Conservation (phyloP, 2,797 vertebrate species). For the Sebastes variabilis region DNA sequence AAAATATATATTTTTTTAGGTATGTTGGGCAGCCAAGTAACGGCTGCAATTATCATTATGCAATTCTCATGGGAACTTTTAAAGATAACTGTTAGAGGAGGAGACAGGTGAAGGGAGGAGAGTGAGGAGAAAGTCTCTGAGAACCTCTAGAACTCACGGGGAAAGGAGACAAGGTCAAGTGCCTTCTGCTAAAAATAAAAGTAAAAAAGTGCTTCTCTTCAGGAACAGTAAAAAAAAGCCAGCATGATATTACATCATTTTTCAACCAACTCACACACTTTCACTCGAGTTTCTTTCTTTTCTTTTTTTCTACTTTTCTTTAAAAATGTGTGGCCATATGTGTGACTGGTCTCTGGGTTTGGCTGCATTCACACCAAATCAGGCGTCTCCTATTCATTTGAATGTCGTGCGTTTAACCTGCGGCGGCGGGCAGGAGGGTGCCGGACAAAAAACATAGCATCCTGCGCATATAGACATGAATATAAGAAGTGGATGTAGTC, state of each 20-base stretch:
- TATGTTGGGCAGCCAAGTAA: slow-evolving; percentile 44
- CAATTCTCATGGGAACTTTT: slow-evolving; percentile 22
- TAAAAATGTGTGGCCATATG: slow-evolving; percentile 1
- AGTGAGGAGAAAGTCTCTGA: slow-evolving; percentile 10
- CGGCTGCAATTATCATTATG: slow-evolving; percentile 39
- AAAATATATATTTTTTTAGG: slow-evolving; percentile 41
- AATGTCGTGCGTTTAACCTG: neutral
- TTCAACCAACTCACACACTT: slow-evolving; percentile 36
- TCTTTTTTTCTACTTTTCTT: neutral
- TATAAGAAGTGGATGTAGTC: neutral
- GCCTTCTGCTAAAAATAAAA: slow-evolving; percentile 77
- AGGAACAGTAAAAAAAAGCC: slow-evolving; percentile 60
- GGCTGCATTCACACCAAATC: neutral
- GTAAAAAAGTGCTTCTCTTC: slow-evolving; percentile 83
- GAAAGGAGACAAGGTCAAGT: slow-evolving; percentile 72
- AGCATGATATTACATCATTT: slow-evolving; percentile 36
- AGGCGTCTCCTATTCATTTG: neutral
- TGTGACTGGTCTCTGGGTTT: neutral
- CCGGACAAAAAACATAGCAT: neutral
- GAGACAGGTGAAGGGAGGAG: slow-evolving; percentile 44
- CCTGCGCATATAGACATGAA: neutral
- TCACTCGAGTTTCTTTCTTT: slow-evolving; percentile 26
- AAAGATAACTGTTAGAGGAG: slow-evolving; percentile 66
- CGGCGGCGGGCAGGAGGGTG: too few relatives aligned
- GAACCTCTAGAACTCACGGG: slow-evolving; percentile 21